Evolutionary conservation across 2,888 invertebrate genomes (phyloP), one percentile per base, ranked within the genome.

Genomic region (Harpagoxenus sublaevis): DNA sequence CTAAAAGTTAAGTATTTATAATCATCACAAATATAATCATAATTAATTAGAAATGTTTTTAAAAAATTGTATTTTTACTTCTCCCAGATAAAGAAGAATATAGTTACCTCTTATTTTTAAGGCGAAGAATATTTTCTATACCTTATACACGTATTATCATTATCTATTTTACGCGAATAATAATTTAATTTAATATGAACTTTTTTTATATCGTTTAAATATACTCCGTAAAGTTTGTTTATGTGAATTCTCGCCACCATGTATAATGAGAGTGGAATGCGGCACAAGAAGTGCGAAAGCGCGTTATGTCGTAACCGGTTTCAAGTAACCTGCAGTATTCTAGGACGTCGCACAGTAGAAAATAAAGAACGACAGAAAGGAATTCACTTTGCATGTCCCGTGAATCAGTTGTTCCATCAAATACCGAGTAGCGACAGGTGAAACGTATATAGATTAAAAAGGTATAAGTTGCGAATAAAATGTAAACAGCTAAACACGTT

Each of bases 231-330:
- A 18, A 51, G 12, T 68, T 66, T 68, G n/a, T 78, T 66, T 66
- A 45, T 12, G 23, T 28, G 73, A n/a, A 18, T 74, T 55, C 65
- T 62, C 57, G 75, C 55, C 75, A 85, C 85, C 77, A 75, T 77
- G 85, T 78, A 85, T 85, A 88, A 86, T 74, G 85, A 86, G 63
- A 66, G 42, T 28, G 83, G 88, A 88, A 89, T 89, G 89, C 89
- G 89, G 85, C 79, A 88, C 75, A 83, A 86, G 88, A 88, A 89
- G 83, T 83, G 89, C 85, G 74, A 81, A 86, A 84, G 75, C 88
- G 83, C 86, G 86, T 86, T 86, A 87, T 82, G 86, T 79, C 60
- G 85, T 86, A 88, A 89, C 89, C 89, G 89, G 88, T 89, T 89
- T 88, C 73, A 45, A 86, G 82, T 86, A 89, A 86, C 88, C 79